A percentile compares a stretch with the other conserved stretches of the same genome.
These are phyloP conservation scores for Digitonthophagus gazella DNA, from an alignment of 2,888 invertebrate genomes.

Conservation along the genomic window DNA sequence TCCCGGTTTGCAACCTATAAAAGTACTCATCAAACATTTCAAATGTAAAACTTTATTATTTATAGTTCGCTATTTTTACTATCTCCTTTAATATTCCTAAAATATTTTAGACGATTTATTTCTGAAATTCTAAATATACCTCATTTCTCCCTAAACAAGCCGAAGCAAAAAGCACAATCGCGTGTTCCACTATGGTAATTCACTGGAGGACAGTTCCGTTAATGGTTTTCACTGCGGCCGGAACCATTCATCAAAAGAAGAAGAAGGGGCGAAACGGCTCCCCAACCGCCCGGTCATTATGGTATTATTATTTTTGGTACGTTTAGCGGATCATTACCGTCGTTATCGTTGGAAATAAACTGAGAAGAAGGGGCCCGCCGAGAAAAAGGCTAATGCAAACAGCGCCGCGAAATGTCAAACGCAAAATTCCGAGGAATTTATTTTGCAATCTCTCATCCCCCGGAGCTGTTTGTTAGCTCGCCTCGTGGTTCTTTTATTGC, in stretches of 20 bases:
- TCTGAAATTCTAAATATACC: neutral
- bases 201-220: neutral
- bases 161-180: neutral
- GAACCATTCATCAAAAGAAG: neutral
- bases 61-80: neutral
- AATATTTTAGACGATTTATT: neutral
- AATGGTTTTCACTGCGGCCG: neutral
- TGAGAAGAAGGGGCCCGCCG: neutral
- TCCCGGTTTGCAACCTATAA: constrained; percentile 10
- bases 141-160: no score
- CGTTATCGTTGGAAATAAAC: neutral
- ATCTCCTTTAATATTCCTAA: neutral
- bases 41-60: constrained; percentile 11
- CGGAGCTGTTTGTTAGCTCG: neutral
- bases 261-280: neutral
- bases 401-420: neutral
- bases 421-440: neutral
- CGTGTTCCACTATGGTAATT: neutral
- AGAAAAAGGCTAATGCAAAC: neutral
- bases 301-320: neutral
- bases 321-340: neutral
- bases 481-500: neutral
- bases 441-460: neutral
- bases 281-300: neutral
- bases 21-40: constrained; percentile 15